Evolutionary conservation across 1,140 invertebrate genomes (phyloP).

Genomic region (Hycleus phaleratus): DNA sequence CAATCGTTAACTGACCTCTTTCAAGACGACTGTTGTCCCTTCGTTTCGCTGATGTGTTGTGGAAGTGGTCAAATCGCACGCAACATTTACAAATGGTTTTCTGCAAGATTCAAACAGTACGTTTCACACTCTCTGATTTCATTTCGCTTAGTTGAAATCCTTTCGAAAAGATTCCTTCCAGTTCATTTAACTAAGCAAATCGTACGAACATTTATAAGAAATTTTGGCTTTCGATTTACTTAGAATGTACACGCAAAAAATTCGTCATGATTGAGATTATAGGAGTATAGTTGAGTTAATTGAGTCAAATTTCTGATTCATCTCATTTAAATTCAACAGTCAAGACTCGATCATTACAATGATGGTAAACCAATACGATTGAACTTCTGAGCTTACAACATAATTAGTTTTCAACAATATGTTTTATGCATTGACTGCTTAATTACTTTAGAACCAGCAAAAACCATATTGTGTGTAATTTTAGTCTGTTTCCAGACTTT

Average conservation of each 20-base stretch:
- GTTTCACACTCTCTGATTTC: constrained; percentile 9
- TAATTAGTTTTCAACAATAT: constrained; percentile 15
- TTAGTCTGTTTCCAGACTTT: no score
- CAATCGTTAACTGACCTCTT: no score
- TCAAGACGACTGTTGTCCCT: background rate
- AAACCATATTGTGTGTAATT: background rate
- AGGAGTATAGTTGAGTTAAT: no score
- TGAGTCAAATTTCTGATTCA: no score
- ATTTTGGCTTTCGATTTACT: no score
- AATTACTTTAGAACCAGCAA: constrained; percentile 7
- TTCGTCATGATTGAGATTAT: no score
- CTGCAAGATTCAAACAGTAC: constrained; percentile 10
- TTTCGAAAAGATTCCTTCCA: background rate
- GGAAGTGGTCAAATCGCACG: constrained; percentile 11
- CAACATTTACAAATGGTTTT: constrained; percentile 12
- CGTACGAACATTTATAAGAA: no score
- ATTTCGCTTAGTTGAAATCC: background rate
- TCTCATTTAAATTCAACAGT: no score
- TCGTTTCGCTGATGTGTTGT: background rate
- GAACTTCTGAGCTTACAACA: constrained; percentile 9
- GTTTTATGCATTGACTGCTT: constrained; percentile 11
- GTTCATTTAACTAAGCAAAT: background rate
- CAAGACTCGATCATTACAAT: no score
- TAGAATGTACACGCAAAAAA: no score
- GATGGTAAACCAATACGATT: constrained; percentile 4